Evolutionary conservation across 2,113 vertebrate species (phyloP), one percentile per base, ranked within the genome.

Genomic region (Penelope pileata): DNA sequence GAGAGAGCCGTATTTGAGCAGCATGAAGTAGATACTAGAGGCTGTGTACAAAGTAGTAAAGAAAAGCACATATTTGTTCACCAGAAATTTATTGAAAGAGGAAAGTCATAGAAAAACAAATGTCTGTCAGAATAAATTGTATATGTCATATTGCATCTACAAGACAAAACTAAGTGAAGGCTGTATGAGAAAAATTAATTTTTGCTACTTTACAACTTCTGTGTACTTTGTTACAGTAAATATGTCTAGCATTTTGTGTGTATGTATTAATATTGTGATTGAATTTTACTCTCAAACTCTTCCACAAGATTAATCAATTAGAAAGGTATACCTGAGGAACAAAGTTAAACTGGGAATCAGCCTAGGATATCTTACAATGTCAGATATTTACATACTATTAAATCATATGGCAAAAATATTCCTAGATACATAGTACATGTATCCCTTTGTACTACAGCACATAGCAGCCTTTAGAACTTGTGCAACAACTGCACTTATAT

Each of bases 371-470:
- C 10, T 64, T 64, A 2, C 6, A 12, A 34, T 74, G 17, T 3
- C 24, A 62, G 7, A 48, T 58, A 77, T 58, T 76, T 77, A 16
- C 26, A 50, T 26, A 43, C 2, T n/a, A 58, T 43, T 63, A 87
- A 89, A 69, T 30, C 4, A 36, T 14, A 42, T 4, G 12, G 2
- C 15, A 73, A 63, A 83, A 40, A 48, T 82, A 0, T 69, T 90
- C 14, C 2, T 47, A 45, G 40, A 7, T 16, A 62, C 0, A 0
- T 38, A 48, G 45, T 38, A 60, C 1, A 2, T 51, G 7, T 9
- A 27, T 75, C 3, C 7, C 9, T 45, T 76, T 70, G 34, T 34
- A 51, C 5, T 7, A 29, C 2, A 2, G 16, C 12, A 27, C 3
- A 9, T 23, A 53, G 7, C 1, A 2, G 4, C 27, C 19, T 88